phyloP scores from a whole-genome alignment of 2,797 vertebrate genomes.

The Pangasius djambal region DNA sequence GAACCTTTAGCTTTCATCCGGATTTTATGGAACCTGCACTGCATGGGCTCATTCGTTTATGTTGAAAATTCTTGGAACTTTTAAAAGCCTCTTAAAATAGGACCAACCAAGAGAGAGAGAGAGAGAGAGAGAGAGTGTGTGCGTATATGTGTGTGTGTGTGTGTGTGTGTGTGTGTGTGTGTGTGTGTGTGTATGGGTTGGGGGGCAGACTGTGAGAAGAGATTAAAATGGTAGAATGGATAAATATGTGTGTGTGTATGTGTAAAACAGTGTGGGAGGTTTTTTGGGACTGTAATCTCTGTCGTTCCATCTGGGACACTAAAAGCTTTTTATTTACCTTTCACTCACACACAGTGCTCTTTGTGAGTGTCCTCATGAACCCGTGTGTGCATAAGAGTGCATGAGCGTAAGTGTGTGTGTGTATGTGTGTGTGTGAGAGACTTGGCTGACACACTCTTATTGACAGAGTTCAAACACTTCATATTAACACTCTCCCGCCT shows the following conservation, averaged over 20 bases:
- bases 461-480: slow-evolving; percentile 21
- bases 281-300: slow-evolving; percentile 74
- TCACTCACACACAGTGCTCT: slow-evolving; percentile 61
- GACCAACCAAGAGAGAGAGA: neutral
- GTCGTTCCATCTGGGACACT: slow-evolving; percentile 78
- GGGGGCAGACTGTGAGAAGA: neutral
- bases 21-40: slow-evolving; percentile 63
- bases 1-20: slow-evolving; percentile 65
- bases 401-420: slow-evolving; percentile 33
- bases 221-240: slow-evolving; percentile 16
- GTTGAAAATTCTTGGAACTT: slow-evolving; percentile 57
- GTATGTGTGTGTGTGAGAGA: slow-evolving; percentile 26
- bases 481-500: slow-evolving; percentile 1
- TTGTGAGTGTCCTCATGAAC: slow-evolving; percentile 44
- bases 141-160: neutral
- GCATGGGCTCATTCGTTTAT: slow-evolving; percentile 54
- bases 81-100: slow-evolving; percentile 62
- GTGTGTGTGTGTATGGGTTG: neutral
- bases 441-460: slow-evolving; percentile 13
- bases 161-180: neutral
- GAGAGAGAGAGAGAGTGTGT: neutral
- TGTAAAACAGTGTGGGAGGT: slow-evolving; percentile 52
- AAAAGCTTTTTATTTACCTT: slow-evolving; percentile 86
- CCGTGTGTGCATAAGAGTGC: slow-evolving; percentile 8
- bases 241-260: slow-evolving; percentile 21